Base-by-base conservation (phyloP, 2,888 invertebrate genomes). In the Axea sp. region DNA sequence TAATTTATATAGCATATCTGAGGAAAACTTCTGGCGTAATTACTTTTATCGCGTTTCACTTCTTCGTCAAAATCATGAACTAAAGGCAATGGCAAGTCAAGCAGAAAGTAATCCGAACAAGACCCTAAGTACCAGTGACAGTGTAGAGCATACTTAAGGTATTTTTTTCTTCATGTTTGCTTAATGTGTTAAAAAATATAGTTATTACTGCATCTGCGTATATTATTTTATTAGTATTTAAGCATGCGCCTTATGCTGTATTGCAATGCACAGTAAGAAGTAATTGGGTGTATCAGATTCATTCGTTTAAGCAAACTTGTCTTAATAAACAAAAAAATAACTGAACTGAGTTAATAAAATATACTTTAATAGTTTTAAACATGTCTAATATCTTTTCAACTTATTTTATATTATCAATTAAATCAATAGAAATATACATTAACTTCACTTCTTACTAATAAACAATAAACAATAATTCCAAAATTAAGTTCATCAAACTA, bases 21-120 rank as follows among this genome's bases (percentile, higher is more conserved):
- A 99, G 91, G 98, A 98, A 89, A 95, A 95, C 87, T 99, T 99
- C 90, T 99, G 99, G 99, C 93, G 97, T 87, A 99, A 99, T 91
- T 99, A 99, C 89, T 99, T 99, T 91, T 99, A 99, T 90, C 95
- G 99, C 87, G 96, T 99, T 81, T 97, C 97, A 82, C 93, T 99
- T 82, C 96, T 99, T 88, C 96, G 98, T 87, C 99, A 99, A 90
- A 97, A 98, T 80, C 96, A 94, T 88, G 97, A 98, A 89, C 90
- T 94, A 9, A 92, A 93, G 81, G 92, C 93, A 43, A 88, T 92
- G 88, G 90, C 90, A 45, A 88, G 82, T 73, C 81, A 83, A 76
- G 81, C 83, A 68, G 86, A 86, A 68, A 87, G 83, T 77, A 86
- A 82, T 80, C 83, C 86, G 30, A 83, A 84, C 78, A 82, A 83